phyloP scores from a whole-genome alignment of 2,113 vertebrate genomes.

The Mobula birostris region DNA sequence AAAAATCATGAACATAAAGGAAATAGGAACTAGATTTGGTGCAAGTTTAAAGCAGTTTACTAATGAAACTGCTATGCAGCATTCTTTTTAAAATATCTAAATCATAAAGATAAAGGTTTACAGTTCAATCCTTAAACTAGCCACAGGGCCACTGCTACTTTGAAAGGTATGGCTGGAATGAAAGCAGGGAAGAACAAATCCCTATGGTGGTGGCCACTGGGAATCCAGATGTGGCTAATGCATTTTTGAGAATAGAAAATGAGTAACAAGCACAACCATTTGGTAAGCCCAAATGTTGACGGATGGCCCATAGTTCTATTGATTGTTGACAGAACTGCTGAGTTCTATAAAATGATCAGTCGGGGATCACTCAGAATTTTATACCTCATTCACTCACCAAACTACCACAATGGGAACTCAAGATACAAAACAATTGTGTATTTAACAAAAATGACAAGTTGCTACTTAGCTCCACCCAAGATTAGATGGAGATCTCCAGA shows the following conservation, averaged over 20 bases:
- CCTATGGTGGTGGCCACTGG: neutral
- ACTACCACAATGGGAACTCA: neutral
- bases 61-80: neutral
- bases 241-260: conserved; percentile 2
- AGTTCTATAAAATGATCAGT: neutral
- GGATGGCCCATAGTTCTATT: neutral
- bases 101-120: neutral
- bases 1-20: neutral
- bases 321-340: neutral
- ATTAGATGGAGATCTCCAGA: neutral
- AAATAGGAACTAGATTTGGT: neutral
- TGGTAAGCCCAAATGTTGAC: neutral
- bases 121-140: neutral
- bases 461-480: neutral
- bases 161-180: neutral
- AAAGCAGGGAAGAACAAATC: neutral
- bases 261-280: neutral
- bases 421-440: neutral
- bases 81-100: neutral
- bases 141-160: neutral
- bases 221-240: neutral
- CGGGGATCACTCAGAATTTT: neutral
- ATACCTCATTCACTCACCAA: neutral
- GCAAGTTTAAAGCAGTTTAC: neutral
- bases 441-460: neutral